These are phyloP conservation scores for Hepsetus odoe DNA, from an alignment of 2,113 vertebrate species.

Conservation along the genomic window DNA sequence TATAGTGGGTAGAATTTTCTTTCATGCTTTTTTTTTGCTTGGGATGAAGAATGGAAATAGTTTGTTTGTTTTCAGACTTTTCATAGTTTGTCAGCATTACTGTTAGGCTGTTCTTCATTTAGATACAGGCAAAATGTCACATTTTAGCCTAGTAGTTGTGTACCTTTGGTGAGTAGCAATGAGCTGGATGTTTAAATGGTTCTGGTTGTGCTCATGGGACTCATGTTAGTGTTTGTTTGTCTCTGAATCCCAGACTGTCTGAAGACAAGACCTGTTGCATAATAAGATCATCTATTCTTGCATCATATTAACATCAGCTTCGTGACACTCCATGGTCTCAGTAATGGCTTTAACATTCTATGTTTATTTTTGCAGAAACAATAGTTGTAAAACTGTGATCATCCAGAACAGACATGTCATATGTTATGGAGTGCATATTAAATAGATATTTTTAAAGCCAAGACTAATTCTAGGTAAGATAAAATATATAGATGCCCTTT, in stretches of 20 bases:
- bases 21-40: too few species aligned
- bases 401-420: too few species aligned
- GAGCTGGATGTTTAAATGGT: slow-evolving; percentile 13
- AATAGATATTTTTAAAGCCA: too few species aligned
- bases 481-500: not conserved
- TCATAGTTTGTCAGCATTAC: too few species aligned
- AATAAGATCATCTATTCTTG: slow-evolving; percentile 14
- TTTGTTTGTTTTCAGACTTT: not conserved
- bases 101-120: not conserved
- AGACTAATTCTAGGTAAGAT: not conserved
- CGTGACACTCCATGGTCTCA: not conserved
- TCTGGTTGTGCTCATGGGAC: slow-evolving; percentile 29
- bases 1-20: not conserved
- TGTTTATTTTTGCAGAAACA: not conserved
- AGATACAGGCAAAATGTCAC: not conserved
- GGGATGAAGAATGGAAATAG: not conserved
- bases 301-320: slow-evolving; percentile 10
- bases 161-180: slow-evolving; percentile 19
- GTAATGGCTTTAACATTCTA: not conserved
- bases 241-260: slow-evolving; percentile 13
- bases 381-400: not conserved
- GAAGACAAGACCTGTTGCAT: slow-evolving; percentile 16
- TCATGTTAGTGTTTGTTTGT: not conserved
- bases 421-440: too few species aligned
- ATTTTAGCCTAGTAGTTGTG: slow-evolving; percentile 22